These are phyloP conservation scores for Aphaenogaster ashmeadi DNA, from an alignment of 1,140 invertebrate species.

Conservation along the genomic window DNA sequence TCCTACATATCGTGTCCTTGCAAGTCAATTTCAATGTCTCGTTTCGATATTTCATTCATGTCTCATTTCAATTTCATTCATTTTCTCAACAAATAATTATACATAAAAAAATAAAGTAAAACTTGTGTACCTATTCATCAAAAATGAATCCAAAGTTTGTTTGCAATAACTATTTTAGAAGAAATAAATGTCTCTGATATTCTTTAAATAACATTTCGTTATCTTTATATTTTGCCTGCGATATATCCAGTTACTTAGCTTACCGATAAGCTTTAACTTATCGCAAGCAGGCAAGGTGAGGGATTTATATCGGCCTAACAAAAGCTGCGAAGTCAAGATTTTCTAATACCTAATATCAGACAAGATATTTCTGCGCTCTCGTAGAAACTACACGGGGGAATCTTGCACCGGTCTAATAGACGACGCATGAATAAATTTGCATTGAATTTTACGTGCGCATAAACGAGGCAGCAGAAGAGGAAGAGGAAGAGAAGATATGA, in stretches of 20 bases:
- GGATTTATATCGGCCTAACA: background rate
- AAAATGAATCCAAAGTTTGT: background rate
- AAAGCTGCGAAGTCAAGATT: background rate
- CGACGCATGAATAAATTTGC: conserved; percentile 65
- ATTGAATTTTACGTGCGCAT: conserved; percentile 28
- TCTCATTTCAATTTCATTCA: conserved; percentile 1
- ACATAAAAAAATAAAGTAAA: background rate
- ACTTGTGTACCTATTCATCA: background rate
- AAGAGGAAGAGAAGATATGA: conserved; percentile 34
- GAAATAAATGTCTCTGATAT: background rate
- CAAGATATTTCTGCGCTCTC: conserved; percentile 8
- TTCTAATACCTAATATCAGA: conserved; percentile 34
- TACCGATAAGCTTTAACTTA: conserved; percentile 12
- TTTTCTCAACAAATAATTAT: background rate
- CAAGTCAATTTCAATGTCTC: background rate
- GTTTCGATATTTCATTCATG: background rate
- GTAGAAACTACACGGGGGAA: conserved; percentile 35
- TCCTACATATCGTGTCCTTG: background rate
- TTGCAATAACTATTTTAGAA: background rate
- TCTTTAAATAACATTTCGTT: background rate
- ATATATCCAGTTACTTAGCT: background rate
- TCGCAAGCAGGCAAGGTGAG: background rate
- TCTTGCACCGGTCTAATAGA: conserved; percentile 49
- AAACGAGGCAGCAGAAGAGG: conserved; percentile 18
- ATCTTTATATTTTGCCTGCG: background rate